A percentile compares a stretch with the other conserved stretches of the same genome.
Evolutionary conservation across 2,797 vertebrate genomes (phyloP).

Genomic region (Falco concolor): DNA sequence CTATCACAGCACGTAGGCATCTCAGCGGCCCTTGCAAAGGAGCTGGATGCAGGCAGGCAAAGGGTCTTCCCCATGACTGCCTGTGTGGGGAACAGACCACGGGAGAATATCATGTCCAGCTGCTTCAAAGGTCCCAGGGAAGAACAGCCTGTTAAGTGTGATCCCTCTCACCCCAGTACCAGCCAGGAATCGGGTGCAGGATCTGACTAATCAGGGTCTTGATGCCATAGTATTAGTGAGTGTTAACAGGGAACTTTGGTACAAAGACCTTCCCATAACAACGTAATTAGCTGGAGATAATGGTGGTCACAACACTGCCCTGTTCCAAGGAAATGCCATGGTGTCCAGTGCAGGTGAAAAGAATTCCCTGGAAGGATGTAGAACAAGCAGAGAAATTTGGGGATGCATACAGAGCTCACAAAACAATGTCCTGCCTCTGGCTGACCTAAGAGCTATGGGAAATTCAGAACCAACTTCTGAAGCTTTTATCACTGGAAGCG

Average conservation of each 20-base stretch:
- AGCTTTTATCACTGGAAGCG: not conserved
- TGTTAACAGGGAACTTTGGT: not conserved
- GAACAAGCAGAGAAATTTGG: not conserved
- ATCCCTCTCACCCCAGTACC: not conserved
- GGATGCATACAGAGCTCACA: too few relatives aligned
- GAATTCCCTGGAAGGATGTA: not conserved
- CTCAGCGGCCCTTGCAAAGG: not conserved
- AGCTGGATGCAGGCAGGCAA: not conserved
- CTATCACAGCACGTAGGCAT: accelerated
- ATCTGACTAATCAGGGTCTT: not conserved
- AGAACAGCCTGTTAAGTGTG: not conserved
- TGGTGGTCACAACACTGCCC: not conserved
- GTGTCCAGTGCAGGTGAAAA: not conserved
- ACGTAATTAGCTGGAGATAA: not conserved
- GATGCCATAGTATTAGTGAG: accelerated
- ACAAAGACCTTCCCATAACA: not conserved
- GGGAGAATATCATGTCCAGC: not conserved
- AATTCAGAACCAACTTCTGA: not conserved
- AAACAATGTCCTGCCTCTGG: not conserved
- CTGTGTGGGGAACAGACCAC: not conserved
- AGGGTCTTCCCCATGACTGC: not conserved
- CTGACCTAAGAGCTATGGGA: not conserved
- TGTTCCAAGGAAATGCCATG: not conserved
- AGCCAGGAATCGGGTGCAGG: not conserved
- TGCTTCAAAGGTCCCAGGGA: not conserved